Conservation (phyloP, 2,888 invertebrate species). For the Eretmocerus hayati region DNA sequence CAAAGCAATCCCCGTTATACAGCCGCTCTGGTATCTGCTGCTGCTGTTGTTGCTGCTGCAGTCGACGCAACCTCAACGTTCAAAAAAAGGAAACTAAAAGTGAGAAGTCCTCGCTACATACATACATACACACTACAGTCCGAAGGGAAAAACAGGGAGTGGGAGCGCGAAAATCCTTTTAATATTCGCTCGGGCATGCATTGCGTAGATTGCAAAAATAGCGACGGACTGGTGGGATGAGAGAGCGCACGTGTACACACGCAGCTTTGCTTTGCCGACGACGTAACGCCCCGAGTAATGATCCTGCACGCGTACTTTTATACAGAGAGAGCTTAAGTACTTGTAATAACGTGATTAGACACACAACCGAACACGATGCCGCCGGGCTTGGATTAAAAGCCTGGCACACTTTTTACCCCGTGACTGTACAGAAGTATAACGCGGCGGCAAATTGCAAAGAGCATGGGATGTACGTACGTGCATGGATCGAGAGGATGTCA, state of each 20-base stretch:
- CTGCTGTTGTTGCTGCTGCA: neutral
- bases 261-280: neutral
- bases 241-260: neutral
- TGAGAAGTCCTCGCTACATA: neutral
- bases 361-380: constrained; percentile 7
- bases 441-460: no score
- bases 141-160: no score
- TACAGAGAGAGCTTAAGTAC: constrained; percentile 8
- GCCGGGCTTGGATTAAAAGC: neutral
- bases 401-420: no score
- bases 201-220: constrained; percentile 6
- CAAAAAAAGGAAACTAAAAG: neutral
- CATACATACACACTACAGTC: no score
- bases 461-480: no score
- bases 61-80: neutral
- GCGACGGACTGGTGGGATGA: constrained; percentile 1
- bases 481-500: no score
- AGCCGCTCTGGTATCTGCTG: no score
- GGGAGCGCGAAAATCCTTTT: constrained; percentile 22
- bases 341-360: constrained; percentile 22
- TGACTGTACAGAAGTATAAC: no score
- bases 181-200: constrained; percentile 5
- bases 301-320: constrained; percentile 20
- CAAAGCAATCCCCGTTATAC: no score
- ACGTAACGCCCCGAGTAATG: constrained; percentile 10